Evolutionary conservation across 1,140 invertebrate genomes (phyloP).

Genomic region (Drosophila truncata): DNA sequence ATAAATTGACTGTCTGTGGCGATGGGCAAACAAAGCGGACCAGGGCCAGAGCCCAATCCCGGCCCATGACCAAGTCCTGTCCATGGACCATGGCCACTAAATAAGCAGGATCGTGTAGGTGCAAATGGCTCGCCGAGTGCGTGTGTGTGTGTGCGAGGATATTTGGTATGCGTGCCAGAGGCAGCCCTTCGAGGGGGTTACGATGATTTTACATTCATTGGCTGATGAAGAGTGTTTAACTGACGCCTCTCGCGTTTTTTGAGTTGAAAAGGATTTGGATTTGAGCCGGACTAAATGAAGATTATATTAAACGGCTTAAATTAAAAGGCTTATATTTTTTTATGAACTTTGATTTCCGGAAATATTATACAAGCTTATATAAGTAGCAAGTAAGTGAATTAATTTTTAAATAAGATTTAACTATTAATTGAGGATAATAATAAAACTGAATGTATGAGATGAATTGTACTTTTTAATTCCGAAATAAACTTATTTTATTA

Average conservation of each 20-base stretch:
- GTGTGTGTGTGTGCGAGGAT: constrained; percentile 26
- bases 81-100: constrained; percentile 61
- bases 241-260: constrained; percentile 1
- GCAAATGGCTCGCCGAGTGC: constrained; percentile 53
- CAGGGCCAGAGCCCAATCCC: constrained; percentile 18
- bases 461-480: too few relatives aligned
- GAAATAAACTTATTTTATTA: too few relatives aligned
- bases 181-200: constrained; percentile 18
- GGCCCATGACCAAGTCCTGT: constrained; percentile 16
- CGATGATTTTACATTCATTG: constrained; percentile 45
- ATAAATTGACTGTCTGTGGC: constrained; percentile 78
- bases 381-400: too few relatives aligned
- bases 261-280: not conserved
- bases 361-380: not conserved
- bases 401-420: not conserved
- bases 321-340: too few relatives aligned
- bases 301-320: not conserved
- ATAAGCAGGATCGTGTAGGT: constrained; percentile 73
- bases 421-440: too few relatives aligned
- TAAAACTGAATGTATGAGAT: too few relatives aligned
- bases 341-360: not conserved
- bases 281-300: not conserved
- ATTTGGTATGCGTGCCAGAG: constrained; percentile 45
- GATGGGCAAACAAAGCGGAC: constrained; percentile 66
- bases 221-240: constrained; percentile 15